A percentile compares a stretch with the other conserved stretches of the same genome.
phyloP scores from a whole-genome alignment of 2,888 invertebrate species.

The Monopis laevigella region DNA sequence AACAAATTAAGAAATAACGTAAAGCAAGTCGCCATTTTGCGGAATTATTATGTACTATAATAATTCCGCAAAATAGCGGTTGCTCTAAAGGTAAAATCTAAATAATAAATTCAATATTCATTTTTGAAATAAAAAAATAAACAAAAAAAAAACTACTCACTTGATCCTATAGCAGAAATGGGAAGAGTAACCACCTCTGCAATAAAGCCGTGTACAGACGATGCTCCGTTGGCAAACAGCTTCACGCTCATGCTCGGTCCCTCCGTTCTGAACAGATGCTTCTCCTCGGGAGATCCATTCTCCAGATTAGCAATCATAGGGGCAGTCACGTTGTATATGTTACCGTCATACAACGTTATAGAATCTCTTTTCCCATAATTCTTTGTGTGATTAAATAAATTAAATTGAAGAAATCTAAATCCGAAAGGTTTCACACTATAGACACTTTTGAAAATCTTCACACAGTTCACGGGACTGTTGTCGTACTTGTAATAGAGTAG shows the following conservation, averaged over 20 bases:
- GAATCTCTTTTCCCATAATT: constrained; percentile 85
- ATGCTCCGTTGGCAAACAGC: constrained; percentile 94
- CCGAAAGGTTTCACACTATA: constrained; percentile 89
- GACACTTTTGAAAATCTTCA: constrained; percentile 93
- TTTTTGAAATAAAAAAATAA: background rate
- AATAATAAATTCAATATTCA: background rate
- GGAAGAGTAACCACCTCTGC: constrained; percentile 97
- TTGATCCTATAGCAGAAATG: constrained; percentile 88
- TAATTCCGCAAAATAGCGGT: too few species aligned
- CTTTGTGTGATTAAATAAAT: constrained; percentile 88
- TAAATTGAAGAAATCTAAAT: constrained; percentile 88
- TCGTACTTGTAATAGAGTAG: constrained; percentile 97
- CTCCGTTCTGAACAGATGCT: constrained; percentile 77
- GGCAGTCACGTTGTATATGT: constrained; percentile 87
- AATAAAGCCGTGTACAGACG: constrained; percentile 93
- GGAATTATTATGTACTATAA: too few species aligned
- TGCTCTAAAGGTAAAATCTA: background rate
- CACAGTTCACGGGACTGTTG: constrained; percentile 94
- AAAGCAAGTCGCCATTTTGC: too few species aligned
- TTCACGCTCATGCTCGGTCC: constrained; percentile 88
- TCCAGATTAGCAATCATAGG: constrained; percentile 77
- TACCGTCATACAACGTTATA: constrained; percentile 90
- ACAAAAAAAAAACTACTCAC: constrained; percentile 67
- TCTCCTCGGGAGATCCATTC: constrained; percentile 75
- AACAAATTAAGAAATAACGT: too few species aligned